Percentiles rank a stretch among this genome's conserved stretches.
Conservation (phyloP, 2,888 invertebrate species). For the Meteorus colon region DNA sequence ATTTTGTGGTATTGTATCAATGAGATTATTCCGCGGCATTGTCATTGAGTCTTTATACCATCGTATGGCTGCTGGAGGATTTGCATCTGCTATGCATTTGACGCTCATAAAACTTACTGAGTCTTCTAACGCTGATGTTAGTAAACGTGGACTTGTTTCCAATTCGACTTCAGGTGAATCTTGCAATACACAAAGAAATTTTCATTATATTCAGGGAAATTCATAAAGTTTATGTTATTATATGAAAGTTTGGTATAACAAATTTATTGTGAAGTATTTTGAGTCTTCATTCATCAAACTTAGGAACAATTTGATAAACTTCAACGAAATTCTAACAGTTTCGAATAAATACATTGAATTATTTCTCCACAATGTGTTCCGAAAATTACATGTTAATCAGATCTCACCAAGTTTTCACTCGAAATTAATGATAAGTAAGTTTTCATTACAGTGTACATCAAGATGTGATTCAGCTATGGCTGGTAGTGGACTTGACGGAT, state of each 20-base stretch:
- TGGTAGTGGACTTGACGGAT: slow-evolving; percentile 85
- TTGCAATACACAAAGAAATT: slow-evolving; percentile 59
- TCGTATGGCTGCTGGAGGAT: slow-evolving; percentile 75
- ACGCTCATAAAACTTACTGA: slow-evolving; percentile 74
- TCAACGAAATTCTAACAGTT: too few species aligned
- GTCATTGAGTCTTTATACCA: slow-evolving; percentile 73
- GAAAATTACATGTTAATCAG: too few species aligned
- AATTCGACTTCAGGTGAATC: slow-evolving; percentile 76
- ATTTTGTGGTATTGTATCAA: slow-evolving; percentile 73
- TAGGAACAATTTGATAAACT: too few species aligned
- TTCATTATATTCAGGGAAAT: too few species aligned
- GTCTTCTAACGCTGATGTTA: slow-evolving; percentile 74
- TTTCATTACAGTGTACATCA: slow-evolving; percentile 84
- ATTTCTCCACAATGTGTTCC: too few species aligned
- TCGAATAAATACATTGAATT: too few species aligned
- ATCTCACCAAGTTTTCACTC: neutral
- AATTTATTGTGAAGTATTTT: too few species aligned
- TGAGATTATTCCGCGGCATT: slow-evolving; percentile 58
- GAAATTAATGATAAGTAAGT: neutral
- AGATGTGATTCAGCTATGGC: slow-evolving; percentile 85
- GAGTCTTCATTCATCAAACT: too few species aligned
- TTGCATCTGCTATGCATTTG: slow-evolving; percentile 76
- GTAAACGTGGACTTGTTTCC: slow-evolving; percentile 73
- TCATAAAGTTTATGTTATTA: too few species aligned
- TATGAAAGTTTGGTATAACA: too few species aligned